Percentiles rank a stretch among this genome's conserved stretches.
Evolutionary conservation across 2,113 vertebrate species (phyloP).

Genomic region (Phalacrocorax aristotelis): DNA sequence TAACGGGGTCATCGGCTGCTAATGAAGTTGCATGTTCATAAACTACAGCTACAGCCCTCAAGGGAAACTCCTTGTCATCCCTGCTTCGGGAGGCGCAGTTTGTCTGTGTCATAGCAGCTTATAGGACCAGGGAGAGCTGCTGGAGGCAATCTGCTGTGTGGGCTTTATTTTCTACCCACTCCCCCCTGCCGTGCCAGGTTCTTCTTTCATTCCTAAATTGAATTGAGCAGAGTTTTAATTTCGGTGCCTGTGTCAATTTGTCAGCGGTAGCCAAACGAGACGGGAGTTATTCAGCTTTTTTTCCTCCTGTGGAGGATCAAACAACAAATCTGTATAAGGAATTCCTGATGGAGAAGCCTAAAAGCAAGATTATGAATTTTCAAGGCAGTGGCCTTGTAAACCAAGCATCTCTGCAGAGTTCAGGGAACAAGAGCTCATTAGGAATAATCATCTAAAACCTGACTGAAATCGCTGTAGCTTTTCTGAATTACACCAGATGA

Average conservation of each 20-base stretch:
- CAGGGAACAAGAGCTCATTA: conserved; percentile 19
- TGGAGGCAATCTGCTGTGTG: not conserved
- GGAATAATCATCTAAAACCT: conserved; percentile 10
- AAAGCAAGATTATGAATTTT: conserved; percentile 4
- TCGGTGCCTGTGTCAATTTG: conserved; percentile 37
- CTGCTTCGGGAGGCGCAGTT: not conserved
- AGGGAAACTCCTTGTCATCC: not conserved
- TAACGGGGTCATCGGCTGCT: conserved; percentile 38
- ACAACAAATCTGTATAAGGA: conserved; percentile 11
- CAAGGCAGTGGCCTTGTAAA: not conserved
- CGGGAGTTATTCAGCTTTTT: not conserved
- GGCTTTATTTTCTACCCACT: not conserved
- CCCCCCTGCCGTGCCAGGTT: not conserved
- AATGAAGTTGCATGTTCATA: conserved; percentile 40
- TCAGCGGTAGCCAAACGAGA: not conserved
- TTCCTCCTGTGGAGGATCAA: conserved; percentile 26
- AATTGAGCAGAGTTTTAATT: conserved; percentile 48
- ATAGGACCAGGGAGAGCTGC: not conserved
- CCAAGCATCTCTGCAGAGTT: not conserved
- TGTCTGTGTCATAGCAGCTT: not conserved
- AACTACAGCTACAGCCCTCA: conserved; percentile 37
- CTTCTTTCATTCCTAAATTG: conserved; percentile 61
- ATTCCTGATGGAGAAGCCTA: conserved; percentile 8
- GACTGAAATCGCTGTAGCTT: conserved; percentile 28
- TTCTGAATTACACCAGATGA: not conserved